These are phyloP conservation scores for Varroa destructor DNA, from an alignment of 1,140 invertebrate genomes.

Conservation along the genomic window DNA sequence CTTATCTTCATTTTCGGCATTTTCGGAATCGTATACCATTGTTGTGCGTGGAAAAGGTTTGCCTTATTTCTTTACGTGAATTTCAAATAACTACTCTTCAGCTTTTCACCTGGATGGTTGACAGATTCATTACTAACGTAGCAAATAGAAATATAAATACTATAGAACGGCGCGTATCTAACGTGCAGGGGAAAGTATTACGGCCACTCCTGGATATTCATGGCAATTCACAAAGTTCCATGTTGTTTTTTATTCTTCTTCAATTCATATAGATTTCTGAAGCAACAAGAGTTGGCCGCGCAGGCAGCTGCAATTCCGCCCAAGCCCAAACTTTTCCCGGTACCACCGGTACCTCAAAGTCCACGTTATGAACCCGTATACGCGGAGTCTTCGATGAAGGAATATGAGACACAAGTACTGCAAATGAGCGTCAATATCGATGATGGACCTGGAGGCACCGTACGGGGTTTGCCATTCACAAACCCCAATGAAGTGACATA, in stretches of 20 bases:
- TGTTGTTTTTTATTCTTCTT: conserved; percentile 29
- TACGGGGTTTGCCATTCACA: conserved; percentile 22
- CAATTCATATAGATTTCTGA: conserved; percentile 50
- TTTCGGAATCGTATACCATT: conserved; percentile 75
- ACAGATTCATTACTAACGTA: neutral
- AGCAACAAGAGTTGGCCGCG: conserved; percentile 61
- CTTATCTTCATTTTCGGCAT: conserved; percentile 70
- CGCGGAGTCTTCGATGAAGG: conserved; percentile 59
- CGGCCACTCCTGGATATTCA: no score
- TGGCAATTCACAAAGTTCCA: no score
- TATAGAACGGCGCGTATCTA: no score
- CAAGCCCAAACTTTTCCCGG: conserved; percentile 22
- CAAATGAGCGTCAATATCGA: conserved; percentile 60
- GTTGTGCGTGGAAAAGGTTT: conserved; percentile 78
- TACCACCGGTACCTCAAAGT: conserved; percentile 38
- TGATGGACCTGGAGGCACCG: conserved; percentile 32
- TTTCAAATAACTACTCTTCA: neutral
- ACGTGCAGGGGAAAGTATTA: no score
- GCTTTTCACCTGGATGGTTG: neutral
- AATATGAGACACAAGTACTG: conserved; percentile 71
- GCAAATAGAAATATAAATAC: no score
- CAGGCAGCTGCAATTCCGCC: conserved; percentile 51
- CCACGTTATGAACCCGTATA: conserved; percentile 61
- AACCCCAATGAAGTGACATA: conserved; percentile 21
- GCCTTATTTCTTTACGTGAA: conserved; percentile 31